These are phyloP conservation scores for Aratinga solstitialis DNA, from an alignment of 2,797 vertebrate species.

Conservation along the genomic window DNA sequence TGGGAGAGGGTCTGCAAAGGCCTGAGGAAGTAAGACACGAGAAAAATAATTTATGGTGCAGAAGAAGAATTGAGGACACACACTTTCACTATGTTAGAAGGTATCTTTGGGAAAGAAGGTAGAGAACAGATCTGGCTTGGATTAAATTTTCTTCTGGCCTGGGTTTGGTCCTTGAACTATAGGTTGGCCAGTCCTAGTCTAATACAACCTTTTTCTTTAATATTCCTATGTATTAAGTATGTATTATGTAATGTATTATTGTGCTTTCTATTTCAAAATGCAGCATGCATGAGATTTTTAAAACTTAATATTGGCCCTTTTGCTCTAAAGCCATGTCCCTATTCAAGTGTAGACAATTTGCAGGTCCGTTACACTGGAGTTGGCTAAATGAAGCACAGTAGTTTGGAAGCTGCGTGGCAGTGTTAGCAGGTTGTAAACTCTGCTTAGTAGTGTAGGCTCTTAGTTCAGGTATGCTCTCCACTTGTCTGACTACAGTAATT, in stretches of 20 bases:
- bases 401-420: not conserved
- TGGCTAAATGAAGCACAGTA: not conserved
- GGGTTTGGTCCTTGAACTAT: not conserved
- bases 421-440: not conserved
- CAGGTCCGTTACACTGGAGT: not conserved
- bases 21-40: not conserved
- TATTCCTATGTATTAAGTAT: not conserved
- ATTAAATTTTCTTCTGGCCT: not conserved
- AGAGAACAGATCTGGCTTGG: not conserved
- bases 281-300: not conserved
- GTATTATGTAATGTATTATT: not conserved
- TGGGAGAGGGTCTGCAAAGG: not conserved
- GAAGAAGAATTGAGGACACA: not conserved
- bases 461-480: not conserved
- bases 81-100: not conserved
- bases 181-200: not conserved
- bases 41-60: not conserved
- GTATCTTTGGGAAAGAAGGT: not conserved
- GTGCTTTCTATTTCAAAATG: not conserved
- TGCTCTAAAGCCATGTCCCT: not conserved
- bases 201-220: not conserved
- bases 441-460: not conserved
- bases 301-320: not conserved
- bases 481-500: not conserved
- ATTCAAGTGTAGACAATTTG: not conserved